Conservation (phyloP, 2,113 vertebrate genomes). For the Cairina moschata region DNA sequence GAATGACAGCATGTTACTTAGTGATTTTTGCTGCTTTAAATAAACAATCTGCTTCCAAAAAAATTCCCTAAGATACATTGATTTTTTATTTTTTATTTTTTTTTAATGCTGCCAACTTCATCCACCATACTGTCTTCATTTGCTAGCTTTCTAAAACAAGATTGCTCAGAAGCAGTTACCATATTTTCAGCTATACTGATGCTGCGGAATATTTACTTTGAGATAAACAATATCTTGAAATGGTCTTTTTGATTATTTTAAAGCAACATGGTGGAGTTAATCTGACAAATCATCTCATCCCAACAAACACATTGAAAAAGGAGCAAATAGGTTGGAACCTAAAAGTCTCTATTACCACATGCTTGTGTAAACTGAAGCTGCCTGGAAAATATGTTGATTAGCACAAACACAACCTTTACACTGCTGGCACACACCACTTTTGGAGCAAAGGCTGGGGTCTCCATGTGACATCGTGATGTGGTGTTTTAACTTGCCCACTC, state of each 20-base stretch:
- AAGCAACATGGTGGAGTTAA: background rate
- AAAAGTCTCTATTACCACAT: background rate
- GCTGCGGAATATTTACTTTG: background rate
- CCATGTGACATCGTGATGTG: accelerated
- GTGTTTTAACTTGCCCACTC: background rate
- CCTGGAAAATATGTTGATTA: background rate
- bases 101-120: background rate
- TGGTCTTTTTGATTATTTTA: background rate
- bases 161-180: background rate
- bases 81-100: background rate
- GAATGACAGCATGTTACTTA: background rate
- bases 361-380: background rate
- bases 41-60: background rate
- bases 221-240: background rate
- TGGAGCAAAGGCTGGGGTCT: background rate
- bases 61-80: background rate
- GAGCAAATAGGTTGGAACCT: background rate
- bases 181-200: background rate
- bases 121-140: background rate
- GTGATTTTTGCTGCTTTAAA: background rate
- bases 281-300: background rate
- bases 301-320: background rate
- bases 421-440: background rate
- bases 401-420: background rate
- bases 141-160: background rate